A percentile compares a stretch with the other conserved stretches of the same genome.
phyloP scores from a whole-genome alignment of 2,113 vertebrate genomes.

The Phyllostomus hastatus region DNA sequence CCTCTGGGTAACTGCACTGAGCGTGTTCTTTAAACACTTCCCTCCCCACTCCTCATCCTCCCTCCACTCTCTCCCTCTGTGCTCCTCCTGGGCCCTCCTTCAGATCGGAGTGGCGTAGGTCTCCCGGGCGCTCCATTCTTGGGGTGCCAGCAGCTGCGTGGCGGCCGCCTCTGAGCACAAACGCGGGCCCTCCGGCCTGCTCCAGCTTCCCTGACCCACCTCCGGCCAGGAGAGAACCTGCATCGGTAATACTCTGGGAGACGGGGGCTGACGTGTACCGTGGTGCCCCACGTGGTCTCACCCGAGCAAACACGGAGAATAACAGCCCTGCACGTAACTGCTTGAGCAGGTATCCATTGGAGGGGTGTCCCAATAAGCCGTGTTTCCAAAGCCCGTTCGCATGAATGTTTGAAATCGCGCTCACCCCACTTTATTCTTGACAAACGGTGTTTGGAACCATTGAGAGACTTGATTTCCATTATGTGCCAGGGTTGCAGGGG shows the following conservation, averaged over 20 bases:
- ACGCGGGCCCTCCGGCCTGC: neutral
- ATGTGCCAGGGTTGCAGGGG: conserved; percentile 77
- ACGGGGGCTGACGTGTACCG: conserved; percentile 16
- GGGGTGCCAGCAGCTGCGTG: neutral
- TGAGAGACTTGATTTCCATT: conserved; percentile 84
- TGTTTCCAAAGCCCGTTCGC: conserved; percentile 61
- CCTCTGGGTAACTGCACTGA: rapidly evolving
- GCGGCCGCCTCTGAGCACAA: neutral
- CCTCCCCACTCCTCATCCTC: neutral
- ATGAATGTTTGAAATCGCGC: conserved; percentile 67
- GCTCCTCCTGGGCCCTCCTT: neutral
- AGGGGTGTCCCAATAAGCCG: neutral
- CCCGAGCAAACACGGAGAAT: conserved; percentile 31
- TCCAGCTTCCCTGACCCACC: neutral
- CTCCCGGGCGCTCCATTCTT: neutral
- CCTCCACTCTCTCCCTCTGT: neutral
- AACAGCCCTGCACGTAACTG: conserved; percentile 38
- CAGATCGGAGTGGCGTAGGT: neutral
- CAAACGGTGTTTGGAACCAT: conserved; percentile 74
- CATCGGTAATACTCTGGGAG: conserved; percentile 47
- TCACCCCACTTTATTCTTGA: conserved; percentile 76
- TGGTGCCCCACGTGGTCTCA: conserved; percentile 53
- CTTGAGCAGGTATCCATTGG: conserved; percentile 37
- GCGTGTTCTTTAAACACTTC: neutral
- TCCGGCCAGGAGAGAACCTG: neutral